phyloP scores from a whole-genome alignment of 1,140 invertebrate genomes.

The Chrysomallon squamiferum region DNA sequence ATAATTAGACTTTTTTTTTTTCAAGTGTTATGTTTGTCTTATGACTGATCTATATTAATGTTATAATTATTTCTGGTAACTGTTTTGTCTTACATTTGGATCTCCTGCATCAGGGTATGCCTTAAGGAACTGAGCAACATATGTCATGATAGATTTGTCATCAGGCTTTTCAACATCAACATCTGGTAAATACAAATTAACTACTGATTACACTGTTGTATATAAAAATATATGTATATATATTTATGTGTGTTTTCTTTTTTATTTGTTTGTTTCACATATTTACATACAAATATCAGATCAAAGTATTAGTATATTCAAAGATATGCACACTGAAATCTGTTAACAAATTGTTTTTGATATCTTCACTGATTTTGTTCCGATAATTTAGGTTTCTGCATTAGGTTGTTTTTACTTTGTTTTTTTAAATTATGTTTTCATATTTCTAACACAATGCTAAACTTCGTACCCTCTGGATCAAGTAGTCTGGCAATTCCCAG shows the following conservation, averaged over 20 bases:
- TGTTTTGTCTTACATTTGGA: constrained; percentile 19
- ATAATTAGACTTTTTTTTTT: too few relatives aligned
- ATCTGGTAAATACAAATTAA: constrained; percentile 72
- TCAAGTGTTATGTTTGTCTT: too few relatives aligned
- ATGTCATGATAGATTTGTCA: constrained; percentile 99
- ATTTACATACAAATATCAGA: neutral
- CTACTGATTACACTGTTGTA: neutral
- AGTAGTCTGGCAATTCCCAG: constrained; percentile 91
- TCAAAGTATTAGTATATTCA: neutral
- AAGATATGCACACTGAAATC: too few relatives aligned
- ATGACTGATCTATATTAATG: too few relatives aligned
- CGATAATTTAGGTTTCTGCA: too few relatives aligned
- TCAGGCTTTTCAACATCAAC: constrained; percentile 97
- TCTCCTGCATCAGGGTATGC: constrained; percentile 74
- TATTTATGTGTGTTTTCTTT: neutral
- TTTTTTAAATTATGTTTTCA: too few relatives aligned
- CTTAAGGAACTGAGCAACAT: constrained; percentile 97
- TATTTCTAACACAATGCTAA: too few relatives aligned
- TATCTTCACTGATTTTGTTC: too few relatives aligned
- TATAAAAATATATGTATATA: neutral
- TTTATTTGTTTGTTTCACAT: too few relatives aligned
- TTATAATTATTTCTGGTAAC: too few relatives aligned
- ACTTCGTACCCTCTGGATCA: constrained; percentile 88
- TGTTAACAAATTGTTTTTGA: too few relatives aligned
- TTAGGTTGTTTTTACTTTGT: too few relatives aligned